Percentiles rank a stretch among this genome's conserved stretches.
These are phyloP conservation scores for Hippocampus mohnikei DNA, from an alignment of 2,113 vertebrate genomes.

Conservation along the genomic window DNA sequence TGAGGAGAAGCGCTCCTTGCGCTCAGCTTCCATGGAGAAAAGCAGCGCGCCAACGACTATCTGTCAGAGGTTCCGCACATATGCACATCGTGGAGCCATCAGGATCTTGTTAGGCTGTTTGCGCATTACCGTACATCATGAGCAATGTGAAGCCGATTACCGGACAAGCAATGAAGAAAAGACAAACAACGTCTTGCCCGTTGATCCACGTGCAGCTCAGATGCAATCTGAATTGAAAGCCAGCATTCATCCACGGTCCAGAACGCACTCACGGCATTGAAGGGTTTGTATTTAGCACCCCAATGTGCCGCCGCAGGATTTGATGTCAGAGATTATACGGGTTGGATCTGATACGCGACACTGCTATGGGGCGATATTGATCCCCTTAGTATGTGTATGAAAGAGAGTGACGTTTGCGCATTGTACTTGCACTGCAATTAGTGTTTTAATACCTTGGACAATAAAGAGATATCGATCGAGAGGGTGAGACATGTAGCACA, in stretches of 20 bases:
- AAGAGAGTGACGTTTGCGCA: background rate
- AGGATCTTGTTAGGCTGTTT: slow-evolving; percentile 19
- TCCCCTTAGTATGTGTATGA: slow-evolving; percentile 17
- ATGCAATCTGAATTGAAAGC: slow-evolving; percentile 4
- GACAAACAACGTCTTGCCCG: background rate
- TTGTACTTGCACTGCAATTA: background rate
- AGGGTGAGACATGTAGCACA: background rate
- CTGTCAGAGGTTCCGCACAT: too few species aligned
- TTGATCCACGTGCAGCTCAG: slow-evolving; percentile 17
- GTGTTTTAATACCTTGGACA: slow-evolving; percentile 15
- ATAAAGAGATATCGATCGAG: slow-evolving; percentile 14
- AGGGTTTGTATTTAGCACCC: slow-evolving; percentile 43
- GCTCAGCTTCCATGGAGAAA: background rate
- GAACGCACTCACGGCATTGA: background rate
- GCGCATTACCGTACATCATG: slow-evolving; percentile 4
- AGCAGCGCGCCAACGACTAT: slow-evolving; percentile 1
- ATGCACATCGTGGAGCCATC: background rate
- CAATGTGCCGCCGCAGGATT: slow-evolving; percentile 52
- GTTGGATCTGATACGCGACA: slow-evolving; percentile 48
- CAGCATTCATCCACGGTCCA: slow-evolving; percentile 1
- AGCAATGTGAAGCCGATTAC: slow-evolving; percentile 4
- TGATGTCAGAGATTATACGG: slow-evolving; percentile 63
- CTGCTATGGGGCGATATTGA: slow-evolving; percentile 52
- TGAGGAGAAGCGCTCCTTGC: too few species aligned
- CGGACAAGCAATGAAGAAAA: slow-evolving; percentile 1